phyloP scores from a whole-genome alignment of 2,113 vertebrate genomes.

The Galemys pyrenaicus region DNA sequence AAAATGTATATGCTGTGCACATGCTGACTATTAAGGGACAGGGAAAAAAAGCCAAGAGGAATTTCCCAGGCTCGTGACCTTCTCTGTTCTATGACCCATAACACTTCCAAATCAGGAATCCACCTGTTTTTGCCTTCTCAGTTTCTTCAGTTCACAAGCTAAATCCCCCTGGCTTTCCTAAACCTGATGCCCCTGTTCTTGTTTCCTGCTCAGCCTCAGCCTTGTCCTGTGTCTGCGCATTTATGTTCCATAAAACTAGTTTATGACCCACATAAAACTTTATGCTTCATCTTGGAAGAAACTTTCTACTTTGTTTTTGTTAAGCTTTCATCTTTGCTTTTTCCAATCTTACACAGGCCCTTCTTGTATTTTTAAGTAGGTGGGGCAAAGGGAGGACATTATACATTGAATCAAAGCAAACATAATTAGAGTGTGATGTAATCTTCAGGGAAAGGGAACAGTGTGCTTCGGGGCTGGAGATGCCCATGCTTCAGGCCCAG shows the following conservation, averaged over 20 bases:
- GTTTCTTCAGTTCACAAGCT: neutral
- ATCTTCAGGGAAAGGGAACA: neutral
- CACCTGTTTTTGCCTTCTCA: slow-evolving; percentile 17
- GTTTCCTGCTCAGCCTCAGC: neutral
- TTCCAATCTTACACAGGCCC: neutral
- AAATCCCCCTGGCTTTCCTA: neutral
- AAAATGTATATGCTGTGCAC: neutral
- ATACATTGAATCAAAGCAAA: slow-evolving; percentile 21
- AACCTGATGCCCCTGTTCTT: neutral
- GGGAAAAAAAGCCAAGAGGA: neutral
- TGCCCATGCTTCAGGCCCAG: neutral
- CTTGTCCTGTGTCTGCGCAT: neutral
- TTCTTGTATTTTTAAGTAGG: slow-evolving; percentile 4
- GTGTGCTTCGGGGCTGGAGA: neutral
- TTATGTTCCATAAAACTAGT: neutral
- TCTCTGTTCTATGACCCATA: slow-evolving; percentile 1
- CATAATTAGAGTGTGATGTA: neutral
- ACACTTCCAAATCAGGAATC: slow-evolving; percentile 28
- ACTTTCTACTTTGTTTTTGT: neutral
- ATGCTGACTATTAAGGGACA: neutral
- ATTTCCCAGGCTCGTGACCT: neutral
- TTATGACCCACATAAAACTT: neutral
- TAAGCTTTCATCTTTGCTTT: slow-evolving; percentile 24
- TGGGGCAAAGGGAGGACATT: neutral
- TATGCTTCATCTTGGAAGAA: slow-evolving; percentile 13